A percentile compares a stretch with the other conserved stretches of the same genome.
These are phyloP conservation scores for Psittacula derbiana DNA, from an alignment of 2,797 vertebrate species.

Conservation along the genomic window DNA sequence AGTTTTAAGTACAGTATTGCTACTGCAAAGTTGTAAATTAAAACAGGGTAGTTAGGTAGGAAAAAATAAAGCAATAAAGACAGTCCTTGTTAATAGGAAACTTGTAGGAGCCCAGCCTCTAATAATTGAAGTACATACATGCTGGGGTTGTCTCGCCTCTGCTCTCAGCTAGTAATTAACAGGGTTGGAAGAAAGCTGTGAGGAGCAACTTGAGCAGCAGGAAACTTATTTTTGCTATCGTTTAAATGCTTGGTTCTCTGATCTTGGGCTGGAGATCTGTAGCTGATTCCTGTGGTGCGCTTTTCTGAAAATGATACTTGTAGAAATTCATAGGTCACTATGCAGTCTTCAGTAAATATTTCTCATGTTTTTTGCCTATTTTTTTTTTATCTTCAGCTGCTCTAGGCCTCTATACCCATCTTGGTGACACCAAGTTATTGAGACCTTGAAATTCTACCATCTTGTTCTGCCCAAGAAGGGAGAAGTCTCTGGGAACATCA, in stretches of 20 bases:
- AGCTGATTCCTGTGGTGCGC: background rate
- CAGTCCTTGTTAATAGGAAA: background rate
- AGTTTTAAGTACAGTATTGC: slow-evolving; percentile 28
- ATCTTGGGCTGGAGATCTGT: background rate
- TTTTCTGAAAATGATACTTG: background rate
- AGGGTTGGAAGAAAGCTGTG: background rate
- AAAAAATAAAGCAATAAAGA: slow-evolving; percentile 3
- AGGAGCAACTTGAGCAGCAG: background rate
- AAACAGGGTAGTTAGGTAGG: background rate
- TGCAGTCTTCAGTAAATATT: background rate
- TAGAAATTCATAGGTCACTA: background rate
- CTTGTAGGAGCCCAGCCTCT: background rate
- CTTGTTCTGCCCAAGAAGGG: background rate
- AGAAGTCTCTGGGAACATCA: background rate
- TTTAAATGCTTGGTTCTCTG: background rate
- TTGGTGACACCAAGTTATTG: background rate
- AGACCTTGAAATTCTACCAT: background rate
- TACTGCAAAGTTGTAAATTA: slow-evolving; percentile 36
- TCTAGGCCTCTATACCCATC: background rate
- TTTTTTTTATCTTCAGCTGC: background rate
- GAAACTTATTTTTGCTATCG: background rate
- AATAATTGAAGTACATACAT: background rate
- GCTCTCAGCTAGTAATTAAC: background rate
- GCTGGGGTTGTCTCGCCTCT: background rate
- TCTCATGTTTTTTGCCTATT: background rate